A percentile compares a stretch with the other conserved stretches of the same genome.
These are phyloP conservation scores for Cherax destructor DNA, from an alignment of 1,140 invertebrate species.

Conservation along the genomic window DNA sequence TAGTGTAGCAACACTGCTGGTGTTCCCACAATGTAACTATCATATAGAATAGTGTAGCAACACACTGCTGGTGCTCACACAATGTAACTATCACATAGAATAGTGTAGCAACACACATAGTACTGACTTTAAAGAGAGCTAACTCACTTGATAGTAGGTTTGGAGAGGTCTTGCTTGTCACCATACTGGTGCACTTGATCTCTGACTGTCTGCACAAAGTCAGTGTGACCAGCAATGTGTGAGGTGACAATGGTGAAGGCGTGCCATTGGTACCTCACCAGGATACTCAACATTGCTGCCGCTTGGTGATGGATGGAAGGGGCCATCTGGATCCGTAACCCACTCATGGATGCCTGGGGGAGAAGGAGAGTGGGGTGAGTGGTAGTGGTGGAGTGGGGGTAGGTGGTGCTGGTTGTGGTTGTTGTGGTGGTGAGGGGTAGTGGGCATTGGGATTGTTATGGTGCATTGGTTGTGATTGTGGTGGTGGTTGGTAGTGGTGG, in stretches of 20 bases:
- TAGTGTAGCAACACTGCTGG: no score
- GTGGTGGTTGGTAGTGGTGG: no score
- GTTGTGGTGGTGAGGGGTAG: constrained; percentile 31
- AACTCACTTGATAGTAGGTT: constrained; percentile 68
- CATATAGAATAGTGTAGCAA: no score
- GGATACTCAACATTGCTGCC: constrained; percentile 93
- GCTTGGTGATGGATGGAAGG: constrained; percentile 71
- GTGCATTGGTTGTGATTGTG: no score
- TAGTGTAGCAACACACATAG: no score
- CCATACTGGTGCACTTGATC: constrained; percentile 84
- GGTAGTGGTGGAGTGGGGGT: no score
- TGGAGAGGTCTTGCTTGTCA: constrained; percentile 66
- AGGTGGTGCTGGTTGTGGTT: no score
- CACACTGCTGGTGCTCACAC: no score
- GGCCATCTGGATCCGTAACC: constrained; percentile 70
- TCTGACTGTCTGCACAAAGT: constrained; percentile 94
- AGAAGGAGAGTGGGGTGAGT: not conserved
- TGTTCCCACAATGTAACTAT: no score
- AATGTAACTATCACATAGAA: no score
- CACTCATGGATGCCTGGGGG: constrained; percentile 70
- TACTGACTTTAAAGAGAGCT: no score
- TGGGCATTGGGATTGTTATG: not conserved
- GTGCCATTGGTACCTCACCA: constrained; percentile 97
- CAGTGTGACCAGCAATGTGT: constrained; percentile 93
- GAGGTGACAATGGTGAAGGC: constrained; percentile 90